Percentiles rank a stretch among this genome's conserved stretches.
Evolutionary conservation across 2,113 vertebrate species (phyloP).

Genomic region (Paramormyrops kingsleyae): DNA sequence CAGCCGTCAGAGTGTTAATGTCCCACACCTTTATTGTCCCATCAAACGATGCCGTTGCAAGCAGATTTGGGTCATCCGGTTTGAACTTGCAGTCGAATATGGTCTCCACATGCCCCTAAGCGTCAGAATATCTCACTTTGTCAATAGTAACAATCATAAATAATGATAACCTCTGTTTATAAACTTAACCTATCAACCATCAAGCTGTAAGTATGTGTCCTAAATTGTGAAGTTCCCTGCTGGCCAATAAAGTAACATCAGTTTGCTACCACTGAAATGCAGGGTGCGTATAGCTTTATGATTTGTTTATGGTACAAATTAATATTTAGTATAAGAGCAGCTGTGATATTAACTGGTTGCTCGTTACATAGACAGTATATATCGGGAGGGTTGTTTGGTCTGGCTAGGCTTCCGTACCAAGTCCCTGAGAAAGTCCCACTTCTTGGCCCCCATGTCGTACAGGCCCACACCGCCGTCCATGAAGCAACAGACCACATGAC

Average conservation of each 20-base stretch:
- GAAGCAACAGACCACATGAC: conserved; percentile 91
- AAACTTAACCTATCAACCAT: neutral
- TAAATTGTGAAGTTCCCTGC: neutral
- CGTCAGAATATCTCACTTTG: conserved; percentile 19
- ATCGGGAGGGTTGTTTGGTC: neutral
- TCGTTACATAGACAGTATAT: neutral
- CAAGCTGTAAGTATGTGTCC: neutral
- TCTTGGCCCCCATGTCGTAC: conserved; percentile 89
- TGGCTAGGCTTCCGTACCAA: conserved; percentile 63
- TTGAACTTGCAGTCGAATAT: conserved; percentile 99
- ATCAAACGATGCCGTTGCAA: conserved; percentile 96
- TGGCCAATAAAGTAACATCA: neutral
- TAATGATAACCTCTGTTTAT: neutral
- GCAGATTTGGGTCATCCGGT: conserved; percentile 86
- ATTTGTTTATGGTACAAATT: neutral
- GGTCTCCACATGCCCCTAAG: conserved; percentile 93
- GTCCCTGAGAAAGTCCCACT: conserved; percentile 96
- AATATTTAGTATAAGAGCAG: neutral
- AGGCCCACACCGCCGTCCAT: conserved; percentile 94
- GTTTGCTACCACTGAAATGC: neutral
- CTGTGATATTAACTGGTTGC: neutral
- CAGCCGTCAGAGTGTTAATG: conserved; percentile 85
- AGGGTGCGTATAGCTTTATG: neutral
- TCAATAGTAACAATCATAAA: neutral
- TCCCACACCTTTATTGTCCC: conserved; percentile 99